Evolutionary conservation across 2,113 vertebrate genomes (phyloP), one percentile per base, ranked within the genome.

Genomic region (Pogonocichla stellata): DNA sequence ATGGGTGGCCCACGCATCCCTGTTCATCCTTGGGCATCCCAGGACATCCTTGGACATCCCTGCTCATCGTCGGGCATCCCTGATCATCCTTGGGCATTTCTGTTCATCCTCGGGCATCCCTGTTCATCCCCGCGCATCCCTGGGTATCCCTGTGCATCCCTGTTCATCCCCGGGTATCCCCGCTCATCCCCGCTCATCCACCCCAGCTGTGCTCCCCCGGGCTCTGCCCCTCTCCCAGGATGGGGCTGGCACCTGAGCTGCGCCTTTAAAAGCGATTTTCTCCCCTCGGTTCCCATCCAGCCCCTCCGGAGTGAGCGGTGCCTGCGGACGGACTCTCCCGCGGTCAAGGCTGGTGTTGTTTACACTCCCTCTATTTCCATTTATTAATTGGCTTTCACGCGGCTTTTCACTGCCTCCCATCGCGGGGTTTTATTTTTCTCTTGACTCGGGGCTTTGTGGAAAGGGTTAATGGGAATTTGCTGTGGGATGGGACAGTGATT

Each of bases 41-140:
- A 24, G 23, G 1, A 3, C 22, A 48, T 48, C 47, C 47, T 23
- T 13, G 22, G 47, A 6, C 11, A 48, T 48, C 47, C 22, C 22
- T 12, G 47, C 12, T 12, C 23, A 48, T 48, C 22, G 5, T 14
- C 7, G 47, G 23, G 47, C 5, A 48, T 48, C 22, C 22, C 22
- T 48, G 47, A 4, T 23, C 47, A 48, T 47, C 11, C 18, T 19
- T 4, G 42, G 2, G 0, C 2, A 47, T 16, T 29, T 12, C 10
- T 3, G 56, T 1, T 1, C 1, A 33, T 31, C 64, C 9, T 14
- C 6, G 47, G 8, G 3, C 1, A 54, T 45, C 42, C 25, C 25
- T 2, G 54, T 0, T 4, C 2, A 33, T 42, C 17, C 12, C 5
- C 4, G 23, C 3, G 1, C 1, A 47, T 42, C 36, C 58, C 23